Evolutionary conservation across 2,888 invertebrate genomes (phyloP).

Genomic region (Protophormia terraenovae): DNA sequence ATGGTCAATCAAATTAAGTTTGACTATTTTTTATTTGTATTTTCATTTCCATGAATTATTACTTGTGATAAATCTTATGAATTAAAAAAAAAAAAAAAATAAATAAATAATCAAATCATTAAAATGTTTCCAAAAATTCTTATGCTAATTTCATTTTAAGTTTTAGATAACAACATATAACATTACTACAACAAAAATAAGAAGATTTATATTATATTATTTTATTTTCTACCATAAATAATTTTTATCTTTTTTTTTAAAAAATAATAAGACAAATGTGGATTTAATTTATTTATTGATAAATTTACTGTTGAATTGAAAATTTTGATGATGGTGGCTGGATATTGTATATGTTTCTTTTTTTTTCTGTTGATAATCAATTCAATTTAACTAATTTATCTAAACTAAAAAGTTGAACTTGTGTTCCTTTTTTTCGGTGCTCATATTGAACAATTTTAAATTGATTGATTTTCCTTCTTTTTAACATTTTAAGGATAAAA

Average conservation of each 20-base stretch:
- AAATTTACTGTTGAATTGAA: background rate
- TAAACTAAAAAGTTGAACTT: constrained; percentile 35
- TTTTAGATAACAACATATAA: no score
- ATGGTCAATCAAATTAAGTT: no score
- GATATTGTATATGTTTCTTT: background rate
- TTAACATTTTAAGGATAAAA: constrained; percentile 7
- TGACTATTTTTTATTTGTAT: no score
- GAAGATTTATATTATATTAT: no score
- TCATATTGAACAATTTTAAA: constrained; percentile 37
- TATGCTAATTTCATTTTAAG: no score
- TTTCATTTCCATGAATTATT: no score
- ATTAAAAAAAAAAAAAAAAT: no score
- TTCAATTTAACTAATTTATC: constrained; percentile 52
- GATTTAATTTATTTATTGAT: constrained; percentile 45
- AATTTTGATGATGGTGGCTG: background rate
- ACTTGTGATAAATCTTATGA: background rate
- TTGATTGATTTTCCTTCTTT: constrained; percentile 54
- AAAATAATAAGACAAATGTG: constrained; percentile 46
- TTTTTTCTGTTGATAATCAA: background rate
- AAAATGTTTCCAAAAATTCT: no score
- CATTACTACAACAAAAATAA: no score
- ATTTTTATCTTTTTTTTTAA: background rate
- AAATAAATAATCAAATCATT: no score
- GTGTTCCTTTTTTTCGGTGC: background rate
- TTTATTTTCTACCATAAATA: background rate